These are phyloP conservation scores for Capricornis sumatraensis DNA, from an alignment of 2,113 vertebrate genomes.

Conservation along the genomic window DNA sequence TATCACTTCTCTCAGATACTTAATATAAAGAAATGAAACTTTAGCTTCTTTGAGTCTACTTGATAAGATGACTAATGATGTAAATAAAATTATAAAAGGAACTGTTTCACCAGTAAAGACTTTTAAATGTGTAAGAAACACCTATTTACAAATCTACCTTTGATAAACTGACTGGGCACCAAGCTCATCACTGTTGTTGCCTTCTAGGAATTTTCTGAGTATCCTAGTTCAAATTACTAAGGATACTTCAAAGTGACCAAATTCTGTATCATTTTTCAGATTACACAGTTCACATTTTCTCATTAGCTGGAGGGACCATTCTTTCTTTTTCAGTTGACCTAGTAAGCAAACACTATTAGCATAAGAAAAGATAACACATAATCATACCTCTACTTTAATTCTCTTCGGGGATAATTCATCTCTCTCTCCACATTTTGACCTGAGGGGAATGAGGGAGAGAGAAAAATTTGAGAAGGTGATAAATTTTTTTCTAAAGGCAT, in stretches of 20 bases:
- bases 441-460: conserved; percentile 57
- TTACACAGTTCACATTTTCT: neutral
- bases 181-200: conserved; percentile 25
- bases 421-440: conserved; percentile 92
- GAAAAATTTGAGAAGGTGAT: conserved; percentile 28
- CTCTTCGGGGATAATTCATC: conserved; percentile 96
- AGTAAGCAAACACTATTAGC: conserved; percentile 24
- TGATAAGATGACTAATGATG: neutral
- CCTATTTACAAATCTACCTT: neutral
- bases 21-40: neutral
- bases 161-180: conserved; percentile 3
- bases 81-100: neutral
- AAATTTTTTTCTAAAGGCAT: conserved; percentile 10
- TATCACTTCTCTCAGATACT: neutral
- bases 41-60: neutral
- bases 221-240: neutral
- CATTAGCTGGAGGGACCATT: neutral
- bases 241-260: conserved; percentile 1
- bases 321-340: neutral
- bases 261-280: conserved; percentile 9
- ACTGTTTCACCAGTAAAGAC: neutral
- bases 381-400: conserved; percentile 93
- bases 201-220: conserved; percentile 9
- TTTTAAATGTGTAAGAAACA: conserved; percentile 1
- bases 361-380: conserved; percentile 49